Conservation (phyloP, 2,888 invertebrate genomes). For the Brenthis ino region DNA sequence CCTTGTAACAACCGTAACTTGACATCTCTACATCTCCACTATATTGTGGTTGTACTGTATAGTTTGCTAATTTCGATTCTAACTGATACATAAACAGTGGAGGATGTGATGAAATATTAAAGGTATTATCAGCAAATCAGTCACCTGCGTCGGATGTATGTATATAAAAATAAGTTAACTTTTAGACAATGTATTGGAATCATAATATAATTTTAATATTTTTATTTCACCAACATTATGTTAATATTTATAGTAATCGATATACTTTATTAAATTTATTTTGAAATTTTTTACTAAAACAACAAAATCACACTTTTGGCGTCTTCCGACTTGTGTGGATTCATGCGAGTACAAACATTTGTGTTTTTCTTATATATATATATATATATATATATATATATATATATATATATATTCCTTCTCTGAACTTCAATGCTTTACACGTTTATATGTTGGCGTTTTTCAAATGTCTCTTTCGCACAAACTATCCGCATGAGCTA, state of each 20-base stretch:
- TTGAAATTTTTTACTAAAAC: conserved; percentile 8
- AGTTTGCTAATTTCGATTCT: too few species aligned
- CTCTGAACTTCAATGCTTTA: conserved; percentile 5
- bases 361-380: conserved; percentile 5
- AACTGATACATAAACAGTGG: too few species aligned
- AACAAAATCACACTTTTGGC: conserved; percentile 42
- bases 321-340: conserved; percentile 42
- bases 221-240: neutral
- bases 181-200: neutral
- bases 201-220: neutral
- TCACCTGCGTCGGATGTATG: neutral
- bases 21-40: too few species aligned
- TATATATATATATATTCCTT: neutral
- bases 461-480: conserved; percentile 43
- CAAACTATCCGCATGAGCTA: conserved; percentile 44
- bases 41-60: too few species aligned
- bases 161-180: neutral
- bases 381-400: too few species aligned
- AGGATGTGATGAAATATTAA: too few species aligned
- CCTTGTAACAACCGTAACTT: too few species aligned
- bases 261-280: neutral
- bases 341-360: conserved; percentile 27
- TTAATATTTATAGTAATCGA: neutral
- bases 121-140: neutral
- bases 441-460: conserved; percentile 21